phyloP scores from a whole-genome alignment of 2,888 invertebrate species.

The Pyrrhia umbra region DNA sequence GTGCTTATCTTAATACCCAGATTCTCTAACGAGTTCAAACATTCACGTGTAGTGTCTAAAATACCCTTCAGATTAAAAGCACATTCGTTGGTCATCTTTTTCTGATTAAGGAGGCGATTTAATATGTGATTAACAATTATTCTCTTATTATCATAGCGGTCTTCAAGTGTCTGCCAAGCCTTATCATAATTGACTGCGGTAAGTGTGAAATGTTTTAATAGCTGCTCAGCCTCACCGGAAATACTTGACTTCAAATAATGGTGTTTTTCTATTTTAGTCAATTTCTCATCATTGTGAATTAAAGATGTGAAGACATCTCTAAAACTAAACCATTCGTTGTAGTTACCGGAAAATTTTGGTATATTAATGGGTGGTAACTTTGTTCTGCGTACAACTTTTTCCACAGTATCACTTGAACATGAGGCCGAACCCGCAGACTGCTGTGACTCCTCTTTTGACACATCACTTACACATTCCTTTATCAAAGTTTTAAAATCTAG shows the following conservation, averaged over 20 bases:
- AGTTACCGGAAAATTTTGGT: constrained; percentile 33
- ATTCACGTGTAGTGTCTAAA: constrained; percentile 55
- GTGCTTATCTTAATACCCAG: constrained; percentile 26
- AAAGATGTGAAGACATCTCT: constrained; percentile 33
- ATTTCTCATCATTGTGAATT: constrained; percentile 23
- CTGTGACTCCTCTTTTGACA: neutral
- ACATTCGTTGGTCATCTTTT: constrained; percentile 37
- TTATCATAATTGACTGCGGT: constrained; percentile 45
- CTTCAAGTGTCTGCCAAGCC: constrained; percentile 44
- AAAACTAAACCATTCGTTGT: constrained; percentile 35
- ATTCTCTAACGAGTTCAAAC: constrained; percentile 40
- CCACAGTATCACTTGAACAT: no score
- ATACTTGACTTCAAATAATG: constrained; percentile 42
- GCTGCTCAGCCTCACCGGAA: constrained; percentile 36
- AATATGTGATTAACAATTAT: constrained; percentile 49
- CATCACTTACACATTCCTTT: neutral
- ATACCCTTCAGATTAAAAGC: constrained; percentile 49
- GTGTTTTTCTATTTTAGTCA: constrained; percentile 33
- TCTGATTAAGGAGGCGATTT: constrained; percentile 50
- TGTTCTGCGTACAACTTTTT: neutral
- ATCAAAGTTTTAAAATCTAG: neutral
- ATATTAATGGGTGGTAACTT: constrained; percentile 33
- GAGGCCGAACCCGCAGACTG: neutral
- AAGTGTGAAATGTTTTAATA: constrained; percentile 25
- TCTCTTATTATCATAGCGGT: constrained; percentile 18